Conservation (phyloP, 2,797 vertebrate genomes). For the Sebastes goodei region DNA sequence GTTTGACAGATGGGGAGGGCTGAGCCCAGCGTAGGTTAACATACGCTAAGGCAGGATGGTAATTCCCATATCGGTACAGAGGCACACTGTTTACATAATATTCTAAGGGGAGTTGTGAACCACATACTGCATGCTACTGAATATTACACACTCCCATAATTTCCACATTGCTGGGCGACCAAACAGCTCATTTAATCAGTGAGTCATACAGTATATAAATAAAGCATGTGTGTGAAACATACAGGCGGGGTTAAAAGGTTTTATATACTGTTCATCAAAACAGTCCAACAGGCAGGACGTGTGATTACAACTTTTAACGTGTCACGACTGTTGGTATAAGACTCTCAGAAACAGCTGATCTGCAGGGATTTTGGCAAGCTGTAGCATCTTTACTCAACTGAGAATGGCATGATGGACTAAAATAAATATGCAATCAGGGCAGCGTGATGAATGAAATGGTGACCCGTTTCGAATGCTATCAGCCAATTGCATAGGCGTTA, state of each 20-base stretch:
- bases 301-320: slow-evolving; percentile 26
- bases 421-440: not conserved
- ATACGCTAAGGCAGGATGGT: slow-evolving; percentile 49
- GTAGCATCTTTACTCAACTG: not conserved
- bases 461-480: not conserved
- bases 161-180: slow-evolving; percentile 27
- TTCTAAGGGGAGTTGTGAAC: slow-evolving; percentile 36
- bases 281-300: not conserved
- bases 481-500: not conserved
- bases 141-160: slow-evolving; percentile 30
- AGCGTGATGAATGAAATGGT: too few species aligned
- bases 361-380: not conserved
- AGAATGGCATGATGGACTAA: not conserved
- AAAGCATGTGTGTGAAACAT: slow-evolving; percentile 44
- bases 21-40: slow-evolving; percentile 44
- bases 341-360: slow-evolving; percentile 13
- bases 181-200: slow-evolving; percentile 38
- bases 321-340: not conserved
- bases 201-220: slow-evolving; percentile 51
- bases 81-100: slow-evolving; percentile 58
- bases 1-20: slow-evolving; percentile 54
- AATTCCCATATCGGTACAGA: slow-evolving; percentile 54
- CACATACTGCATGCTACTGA: slow-evolving; percentile 21
- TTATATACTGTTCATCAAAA: not conserved
- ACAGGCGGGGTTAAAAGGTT: slow-evolving; percentile 29